Percentiles rank a stretch among this genome's conserved stretches.
Evolutionary conservation across 2,888 invertebrate species (phyloP).

Genomic region (Gandaritis pyraliata): DNA sequence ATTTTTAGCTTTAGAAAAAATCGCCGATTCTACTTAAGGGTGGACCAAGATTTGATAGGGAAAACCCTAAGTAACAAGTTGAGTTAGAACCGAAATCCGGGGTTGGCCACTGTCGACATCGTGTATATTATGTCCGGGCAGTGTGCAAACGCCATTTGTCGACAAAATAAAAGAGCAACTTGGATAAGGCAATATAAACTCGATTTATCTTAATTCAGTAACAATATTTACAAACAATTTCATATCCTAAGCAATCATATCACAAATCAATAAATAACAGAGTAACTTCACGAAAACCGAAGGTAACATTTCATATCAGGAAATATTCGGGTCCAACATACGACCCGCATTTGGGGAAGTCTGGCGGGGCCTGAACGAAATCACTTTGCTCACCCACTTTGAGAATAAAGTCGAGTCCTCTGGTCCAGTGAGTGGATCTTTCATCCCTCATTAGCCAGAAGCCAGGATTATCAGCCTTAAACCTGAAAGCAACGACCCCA

Average conservation of each 20-base stretch:
- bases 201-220: slow-evolving; percentile 17
- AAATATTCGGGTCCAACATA: slow-evolving; percentile 91
- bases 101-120: no score
- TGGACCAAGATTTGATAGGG: no score
- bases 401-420: slow-evolving; percentile 89
- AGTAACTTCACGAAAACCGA: slow-evolving; percentile 29
- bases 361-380: slow-evolving; percentile 87
- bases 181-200: slow-evolving; percentile 5
- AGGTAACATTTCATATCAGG: slow-evolving; percentile 73
- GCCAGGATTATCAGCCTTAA: slow-evolving; percentile 91
- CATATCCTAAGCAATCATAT: slow-evolving; percentile 45
- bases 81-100: no score
- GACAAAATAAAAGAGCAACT: no score
- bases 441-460: slow-evolving; percentile 93
- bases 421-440: slow-evolving; percentile 88
- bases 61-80: no score
- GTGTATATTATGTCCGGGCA: no score
- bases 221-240: slow-evolving; percentile 36
- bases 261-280: slow-evolving; percentile 62
- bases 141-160: no score
- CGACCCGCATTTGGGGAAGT: slow-evolving; percentile 91
- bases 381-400: slow-evolving; percentile 88
- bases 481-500: slow-evolving; percentile 88
- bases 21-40: no score
- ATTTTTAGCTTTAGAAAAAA: no score